Conservation (phyloP, 2,797 vertebrate species). For the Philypnodon macrostomus region DNA sequence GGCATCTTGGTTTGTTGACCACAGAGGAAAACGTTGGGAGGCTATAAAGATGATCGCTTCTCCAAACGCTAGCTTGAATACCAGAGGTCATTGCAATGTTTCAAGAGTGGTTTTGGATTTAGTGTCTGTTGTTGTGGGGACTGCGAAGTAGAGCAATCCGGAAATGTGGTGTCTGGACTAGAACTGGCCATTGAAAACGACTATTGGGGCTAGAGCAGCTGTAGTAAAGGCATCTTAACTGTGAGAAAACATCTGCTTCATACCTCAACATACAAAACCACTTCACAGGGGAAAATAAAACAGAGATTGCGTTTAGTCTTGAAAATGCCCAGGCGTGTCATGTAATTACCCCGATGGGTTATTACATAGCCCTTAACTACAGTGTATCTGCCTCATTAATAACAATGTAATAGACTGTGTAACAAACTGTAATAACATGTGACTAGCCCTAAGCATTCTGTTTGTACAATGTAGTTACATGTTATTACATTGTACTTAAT, state of each 20-base stretch:
- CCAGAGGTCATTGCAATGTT: constrained; percentile 69
- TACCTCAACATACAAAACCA: constrained; percentile 40
- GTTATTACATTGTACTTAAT: too few species aligned
- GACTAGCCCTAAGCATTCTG: too few species aligned
- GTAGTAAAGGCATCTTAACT: constrained; percentile 54
- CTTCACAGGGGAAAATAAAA: constrained; percentile 45
- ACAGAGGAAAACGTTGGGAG: too few species aligned
- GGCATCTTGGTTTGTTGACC: constrained; percentile 32
- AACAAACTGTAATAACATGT: too few species aligned
- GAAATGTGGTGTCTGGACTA: constrained; percentile 61
- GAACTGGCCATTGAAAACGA: constrained; percentile 40
- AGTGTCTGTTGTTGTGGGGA: constrained; percentile 34
- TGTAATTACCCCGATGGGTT: too few species aligned
- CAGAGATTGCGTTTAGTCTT: constrained; percentile 29
- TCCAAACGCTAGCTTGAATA: constrained; percentile 64
- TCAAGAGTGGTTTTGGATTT: constrained; percentile 38
- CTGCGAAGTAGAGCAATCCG: constrained; percentile 55
- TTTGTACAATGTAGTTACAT: too few species aligned
- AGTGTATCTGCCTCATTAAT: too few species aligned
- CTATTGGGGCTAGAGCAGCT: constrained; percentile 44
- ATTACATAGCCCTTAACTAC: too few species aligned
- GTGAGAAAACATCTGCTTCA: constrained; percentile 65
- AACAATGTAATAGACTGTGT: too few species aligned
- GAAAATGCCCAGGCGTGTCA: constrained; percentile 18
- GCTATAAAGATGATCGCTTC: constrained; percentile 50